phyloP scores from a whole-genome alignment of 2,113 vertebrate species.

The Lycaon pictus region DNA sequence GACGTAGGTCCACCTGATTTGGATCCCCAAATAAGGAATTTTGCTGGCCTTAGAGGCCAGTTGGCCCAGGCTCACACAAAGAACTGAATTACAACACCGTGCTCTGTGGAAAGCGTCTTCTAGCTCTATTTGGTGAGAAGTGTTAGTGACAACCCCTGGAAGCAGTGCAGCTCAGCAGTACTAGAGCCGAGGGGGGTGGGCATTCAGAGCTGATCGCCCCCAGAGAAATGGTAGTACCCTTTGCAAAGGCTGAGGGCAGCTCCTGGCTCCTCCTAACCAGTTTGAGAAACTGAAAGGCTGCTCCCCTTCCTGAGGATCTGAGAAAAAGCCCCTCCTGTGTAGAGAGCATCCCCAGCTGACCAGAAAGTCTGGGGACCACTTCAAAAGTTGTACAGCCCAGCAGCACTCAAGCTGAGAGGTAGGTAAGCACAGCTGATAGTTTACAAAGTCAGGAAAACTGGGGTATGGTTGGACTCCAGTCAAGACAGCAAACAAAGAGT shows the following conservation, averaged over 20 bases:
- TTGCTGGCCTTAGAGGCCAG: neutral
- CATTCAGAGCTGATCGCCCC: neutral
- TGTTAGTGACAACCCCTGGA: neutral
- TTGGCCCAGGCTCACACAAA: neutral
- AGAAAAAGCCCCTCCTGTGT: neutral
- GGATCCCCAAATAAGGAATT: neutral
- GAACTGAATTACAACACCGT: neutral
- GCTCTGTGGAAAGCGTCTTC: neutral
- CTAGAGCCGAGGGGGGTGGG: neutral
- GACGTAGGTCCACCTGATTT: neutral
- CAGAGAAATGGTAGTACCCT: neutral
- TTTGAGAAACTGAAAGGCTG: neutral
- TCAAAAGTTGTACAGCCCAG: neutral
- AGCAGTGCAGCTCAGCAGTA: neutral
- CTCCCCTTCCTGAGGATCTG: neutral
- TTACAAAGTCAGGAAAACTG: neutral
- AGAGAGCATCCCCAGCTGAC: neutral
- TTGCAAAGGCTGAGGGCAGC: neutral
- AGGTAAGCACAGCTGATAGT: neutral
- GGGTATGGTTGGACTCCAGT: neutral
- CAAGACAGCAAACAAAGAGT: neutral
- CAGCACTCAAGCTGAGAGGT: neutral
- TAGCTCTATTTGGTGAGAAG: neutral
- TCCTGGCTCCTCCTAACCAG: neutral
- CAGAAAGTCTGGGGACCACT: neutral